Conservation (phyloP, 2,888 invertebrate species). For the Loripinus fragilis region DNA sequence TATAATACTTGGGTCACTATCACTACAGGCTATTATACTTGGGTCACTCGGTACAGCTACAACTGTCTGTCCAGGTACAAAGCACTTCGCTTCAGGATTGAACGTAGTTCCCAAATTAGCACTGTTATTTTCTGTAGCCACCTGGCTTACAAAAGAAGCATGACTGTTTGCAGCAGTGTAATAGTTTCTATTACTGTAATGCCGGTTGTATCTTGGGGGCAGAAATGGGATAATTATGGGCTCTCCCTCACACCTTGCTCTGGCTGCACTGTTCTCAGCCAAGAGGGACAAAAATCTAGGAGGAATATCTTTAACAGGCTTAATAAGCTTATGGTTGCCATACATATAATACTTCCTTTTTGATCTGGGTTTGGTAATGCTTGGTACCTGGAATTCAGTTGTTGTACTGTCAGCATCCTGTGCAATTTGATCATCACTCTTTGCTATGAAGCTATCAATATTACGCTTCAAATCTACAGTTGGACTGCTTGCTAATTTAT, state of each 20-base stretch:
- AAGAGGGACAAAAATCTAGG: constrained; percentile 77
- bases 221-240: constrained; percentile 74
- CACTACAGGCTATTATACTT: constrained; percentile 53
- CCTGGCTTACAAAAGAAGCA: neutral
- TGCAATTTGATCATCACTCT: constrained; percentile 26
- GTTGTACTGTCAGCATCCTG: constrained; percentile 30
- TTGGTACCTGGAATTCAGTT: constrained; percentile 29
- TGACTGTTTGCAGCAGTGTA: neutral
- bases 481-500: constrained; percentile 26
- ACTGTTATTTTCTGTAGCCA: neutral
- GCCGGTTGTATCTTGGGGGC: constrained; percentile 48
- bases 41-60: constrained; percentile 48
- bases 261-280: constrained; percentile 73
- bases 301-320: constrained; percentile 81
- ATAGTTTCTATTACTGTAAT: neutral
- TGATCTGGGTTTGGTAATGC: constrained; percentile 61
- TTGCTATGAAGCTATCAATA: constrained; percentile 61
- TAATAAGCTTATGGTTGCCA: constrained; percentile 77
- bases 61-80: constrained; percentile 60
- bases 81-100: constrained; percentile 69
- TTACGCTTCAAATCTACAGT: constrained; percentile 33
- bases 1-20: constrained; percentile 56
- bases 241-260: constrained; percentile 77
- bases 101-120: constrained; percentile 33
- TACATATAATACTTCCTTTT: constrained; percentile 78